Percentiles rank a stretch among this genome's conserved stretches.
phyloP scores from a whole-genome alignment of 2,888 invertebrate species.

The Drosophila maculinotata region DNA sequence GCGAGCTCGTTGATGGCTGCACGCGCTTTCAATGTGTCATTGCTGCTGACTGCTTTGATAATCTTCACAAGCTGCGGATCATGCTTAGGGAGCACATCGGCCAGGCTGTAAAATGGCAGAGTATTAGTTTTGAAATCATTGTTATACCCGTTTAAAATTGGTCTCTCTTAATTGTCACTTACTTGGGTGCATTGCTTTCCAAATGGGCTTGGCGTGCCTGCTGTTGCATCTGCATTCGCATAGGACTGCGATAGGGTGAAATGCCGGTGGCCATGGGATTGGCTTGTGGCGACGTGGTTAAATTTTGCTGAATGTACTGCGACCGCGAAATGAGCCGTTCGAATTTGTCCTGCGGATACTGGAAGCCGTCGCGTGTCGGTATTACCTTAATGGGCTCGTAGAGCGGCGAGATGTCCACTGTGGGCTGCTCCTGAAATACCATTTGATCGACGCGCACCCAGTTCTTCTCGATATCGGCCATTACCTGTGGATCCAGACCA shows the following conservation, averaged over 20 bases:
- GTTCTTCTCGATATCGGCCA: slow-evolving; percentile 88
- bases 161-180: too few species aligned
- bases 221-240: slow-evolving; percentile 65
- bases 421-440: slow-evolving; percentile 83
- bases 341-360: slow-evolving; percentile 84
- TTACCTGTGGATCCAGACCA: slow-evolving; percentile 90
- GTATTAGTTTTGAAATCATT: not conserved
- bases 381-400: slow-evolving; percentile 86
- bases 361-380: slow-evolving; percentile 86
- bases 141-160: too few species aligned
- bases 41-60: slow-evolving; percentile 88
- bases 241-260: slow-evolving; percentile 82
- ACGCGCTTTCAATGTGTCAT: slow-evolving; percentile 87
- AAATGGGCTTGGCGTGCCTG: slow-evolving; percentile 45
- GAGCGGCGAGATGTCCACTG: slow-evolving; percentile 84
- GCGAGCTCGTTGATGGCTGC: slow-evolving; percentile 84
- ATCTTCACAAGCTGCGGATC: slow-evolving; percentile 85
- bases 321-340: slow-evolving; percentile 82
- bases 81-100: slow-evolving; percentile 83
- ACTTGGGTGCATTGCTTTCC: slow-evolving; percentile 76
- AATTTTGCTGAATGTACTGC: slow-evolving; percentile 75
- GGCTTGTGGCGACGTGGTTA: slow-evolving; percentile 75
- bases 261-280: slow-evolving; percentile 60
- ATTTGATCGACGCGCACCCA: slow-evolving; percentile 85
- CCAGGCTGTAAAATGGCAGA: slow-evolving; percentile 71